Conservation (phyloP, 2,797 vertebrate species). For the Spinus olivaceus region DNA sequence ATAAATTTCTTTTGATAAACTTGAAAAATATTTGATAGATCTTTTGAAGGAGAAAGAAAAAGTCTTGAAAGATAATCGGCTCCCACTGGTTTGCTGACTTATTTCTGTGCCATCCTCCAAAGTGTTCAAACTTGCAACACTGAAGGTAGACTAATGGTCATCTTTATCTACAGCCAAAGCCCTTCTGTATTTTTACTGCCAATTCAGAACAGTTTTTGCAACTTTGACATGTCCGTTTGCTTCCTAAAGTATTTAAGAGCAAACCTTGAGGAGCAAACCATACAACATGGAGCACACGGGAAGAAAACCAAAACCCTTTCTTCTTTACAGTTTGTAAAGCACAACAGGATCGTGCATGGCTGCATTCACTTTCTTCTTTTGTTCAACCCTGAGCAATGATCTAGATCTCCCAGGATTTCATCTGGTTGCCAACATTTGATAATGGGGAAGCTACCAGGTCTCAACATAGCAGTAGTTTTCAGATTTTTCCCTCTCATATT, state of each 20-base stretch:
- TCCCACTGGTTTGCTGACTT: neutral
- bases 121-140: neutral
- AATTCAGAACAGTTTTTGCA: neutral
- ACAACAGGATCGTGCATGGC: accelerated
- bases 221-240: neutral
- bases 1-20: neutral
- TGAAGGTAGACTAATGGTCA: neutral
- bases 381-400: neutral
- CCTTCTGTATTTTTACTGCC: neutral
- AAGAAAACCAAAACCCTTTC: neutral
- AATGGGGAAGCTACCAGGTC: neutral
- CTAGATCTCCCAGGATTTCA: neutral
- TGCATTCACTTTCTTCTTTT: neutral
- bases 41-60: neutral
- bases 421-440: neutral
- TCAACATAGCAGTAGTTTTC: neutral
- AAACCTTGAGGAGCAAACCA: neutral
- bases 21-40: neutral
- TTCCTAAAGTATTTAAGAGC: neutral
- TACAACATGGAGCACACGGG: accelerated
- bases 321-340: neutral
- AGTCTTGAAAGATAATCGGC: neutral
- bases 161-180: neutral
- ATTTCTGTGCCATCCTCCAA: neutral
- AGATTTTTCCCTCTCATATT: neutral